Evolutionary conservation across 2,797 vertebrate species (phyloP).

Genomic region (Pogonophryne albipinna): DNA sequence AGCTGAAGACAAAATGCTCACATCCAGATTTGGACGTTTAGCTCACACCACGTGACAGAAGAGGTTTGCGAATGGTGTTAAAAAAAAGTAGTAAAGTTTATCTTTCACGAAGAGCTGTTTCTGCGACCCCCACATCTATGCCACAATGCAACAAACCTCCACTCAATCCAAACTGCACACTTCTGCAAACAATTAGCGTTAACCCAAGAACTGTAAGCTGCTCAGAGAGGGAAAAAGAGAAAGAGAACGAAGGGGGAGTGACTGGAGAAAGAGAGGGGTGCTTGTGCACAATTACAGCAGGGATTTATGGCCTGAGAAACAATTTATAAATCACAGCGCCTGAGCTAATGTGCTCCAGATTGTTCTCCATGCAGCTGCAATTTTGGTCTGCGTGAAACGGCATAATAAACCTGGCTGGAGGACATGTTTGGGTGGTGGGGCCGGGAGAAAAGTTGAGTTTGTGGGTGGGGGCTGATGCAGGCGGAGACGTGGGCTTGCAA

Average conservation of each 20-base stretch:
- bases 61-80: slow-evolving; percentile 26
- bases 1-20: slow-evolving; percentile 63
- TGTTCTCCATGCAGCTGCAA: slow-evolving; percentile 86
- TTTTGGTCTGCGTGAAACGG: slow-evolving; percentile 86
- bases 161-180: slow-evolving; percentile 77
- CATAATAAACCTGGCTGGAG: slow-evolving; percentile 86
- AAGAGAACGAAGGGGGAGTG: slow-evolving; percentile 51
- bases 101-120: slow-evolving; percentile 61
- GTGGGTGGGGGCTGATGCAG: slow-evolving; percentile 73
- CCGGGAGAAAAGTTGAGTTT: slow-evolving; percentile 72
- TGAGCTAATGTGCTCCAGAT: slow-evolving; percentile 89
- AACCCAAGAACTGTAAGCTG: slow-evolving; percentile 81
- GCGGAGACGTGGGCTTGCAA: slow-evolving; percentile 54
- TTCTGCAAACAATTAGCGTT: slow-evolving; percentile 90
- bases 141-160: slow-evolving; percentile 61
- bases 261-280: slow-evolving; percentile 74
- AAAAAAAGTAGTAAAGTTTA: slow-evolving; percentile 45
- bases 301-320: slow-evolving; percentile 94
- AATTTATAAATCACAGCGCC: slow-evolving; percentile 92
- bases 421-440: slow-evolving; percentile 82
- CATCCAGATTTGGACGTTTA: slow-evolving; percentile 50
- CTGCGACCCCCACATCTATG: slow-evolving; percentile 51
- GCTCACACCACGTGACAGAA: slow-evolving; percentile 34
- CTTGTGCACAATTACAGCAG: slow-evolving; percentile 92
- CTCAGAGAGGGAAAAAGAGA: slow-evolving; percentile 45